phyloP scores from a whole-genome alignment of 1,140 invertebrate species.

The Drosophila fuyamai region DNA sequence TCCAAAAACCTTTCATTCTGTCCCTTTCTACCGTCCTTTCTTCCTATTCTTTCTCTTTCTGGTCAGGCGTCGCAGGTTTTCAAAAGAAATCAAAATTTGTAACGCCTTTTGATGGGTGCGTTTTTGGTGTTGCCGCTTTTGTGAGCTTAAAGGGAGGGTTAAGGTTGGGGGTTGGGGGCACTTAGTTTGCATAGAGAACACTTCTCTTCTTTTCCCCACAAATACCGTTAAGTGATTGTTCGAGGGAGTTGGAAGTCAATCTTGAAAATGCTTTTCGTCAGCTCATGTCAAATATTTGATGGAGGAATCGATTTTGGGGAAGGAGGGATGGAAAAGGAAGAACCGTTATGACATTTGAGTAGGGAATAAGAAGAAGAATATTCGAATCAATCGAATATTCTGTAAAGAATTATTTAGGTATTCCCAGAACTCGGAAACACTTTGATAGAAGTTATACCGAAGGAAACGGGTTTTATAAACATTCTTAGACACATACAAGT shows the following conservation, averaged over 20 bases:
- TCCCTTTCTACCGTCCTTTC: slow-evolving; percentile 13
- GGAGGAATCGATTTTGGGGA: slow-evolving; percentile 34
- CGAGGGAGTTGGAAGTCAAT: slow-evolving; percentile 41
- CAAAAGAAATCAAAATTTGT: slow-evolving; percentile 82
- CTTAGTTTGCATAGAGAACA: slow-evolving; percentile 78
- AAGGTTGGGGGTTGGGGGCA: slow-evolving; percentile 40
- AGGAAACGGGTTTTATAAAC: too few species aligned
- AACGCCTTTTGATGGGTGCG: slow-evolving; percentile 79
- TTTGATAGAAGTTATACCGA: not conserved
- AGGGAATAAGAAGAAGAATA: slow-evolving; percentile 2
- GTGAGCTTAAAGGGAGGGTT: slow-evolving; percentile 23
- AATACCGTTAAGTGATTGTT: slow-evolving; percentile 65
- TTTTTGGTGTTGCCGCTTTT: slow-evolving; percentile 49
- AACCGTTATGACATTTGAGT: slow-evolving; percentile 44
- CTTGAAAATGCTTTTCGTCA: slow-evolving; percentile 42
- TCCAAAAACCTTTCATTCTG: not conserved
- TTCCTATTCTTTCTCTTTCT: slow-evolving; percentile 22
- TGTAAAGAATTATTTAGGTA: not conserved
- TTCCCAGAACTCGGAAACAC: not conserved
- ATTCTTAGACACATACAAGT: not conserved
- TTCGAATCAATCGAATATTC: slow-evolving; percentile 4
- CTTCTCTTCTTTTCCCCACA: slow-evolving; percentile 39
- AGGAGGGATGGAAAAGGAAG: slow-evolving; percentile 14
- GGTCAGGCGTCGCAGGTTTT: slow-evolving; percentile 67
- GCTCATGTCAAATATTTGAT: slow-evolving; percentile 51